Conservation (phyloP, 2,113 vertebrate genomes). For the Phrynocephalus versicolor region DNA sequence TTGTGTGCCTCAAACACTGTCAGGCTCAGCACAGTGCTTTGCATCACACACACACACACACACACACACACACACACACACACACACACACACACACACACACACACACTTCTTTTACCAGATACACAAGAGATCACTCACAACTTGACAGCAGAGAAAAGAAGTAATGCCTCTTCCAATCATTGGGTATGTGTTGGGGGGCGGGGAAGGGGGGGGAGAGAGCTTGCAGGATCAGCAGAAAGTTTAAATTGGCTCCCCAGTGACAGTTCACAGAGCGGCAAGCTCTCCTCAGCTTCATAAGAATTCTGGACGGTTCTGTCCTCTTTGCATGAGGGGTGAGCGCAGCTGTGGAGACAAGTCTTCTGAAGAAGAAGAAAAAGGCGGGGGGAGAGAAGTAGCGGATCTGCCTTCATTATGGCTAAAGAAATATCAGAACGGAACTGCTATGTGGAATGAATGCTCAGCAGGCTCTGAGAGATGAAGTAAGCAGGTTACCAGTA, state of each 20-base stretch:
- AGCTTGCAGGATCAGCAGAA: slow-evolving; percentile 58
- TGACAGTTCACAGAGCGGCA: slow-evolving; percentile 25
- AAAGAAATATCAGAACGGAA: background rate
- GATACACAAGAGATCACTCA: slow-evolving; percentile 31
- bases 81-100: slow-evolving; percentile 55
- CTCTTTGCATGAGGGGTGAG: background rate
- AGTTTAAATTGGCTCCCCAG: slow-evolving; percentile 51
- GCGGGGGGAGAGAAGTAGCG: background rate
- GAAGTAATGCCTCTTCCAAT: slow-evolving; percentile 17
- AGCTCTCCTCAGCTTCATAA: slow-evolving; percentile 27
- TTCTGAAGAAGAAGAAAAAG: background rate
- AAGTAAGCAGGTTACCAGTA: background rate
- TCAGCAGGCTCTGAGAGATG: background rate
- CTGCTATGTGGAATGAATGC: background rate
- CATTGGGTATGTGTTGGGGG: background rate
- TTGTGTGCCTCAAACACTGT: background rate
- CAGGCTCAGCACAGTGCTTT: background rate
- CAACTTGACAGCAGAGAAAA: slow-evolving; percentile 36
- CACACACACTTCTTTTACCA: slow-evolving; percentile 40
- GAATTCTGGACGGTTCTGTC: rapidly evolving
- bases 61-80: slow-evolving; percentile 50
- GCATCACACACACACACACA: slow-evolving; percentile 50
- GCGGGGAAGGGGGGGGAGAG: background rate
- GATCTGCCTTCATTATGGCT: background rate
- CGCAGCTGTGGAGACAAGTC: background rate